Evolutionary conservation across 2,888 invertebrate species (phyloP).

Genomic region (Cremastinae sp.): DNA sequence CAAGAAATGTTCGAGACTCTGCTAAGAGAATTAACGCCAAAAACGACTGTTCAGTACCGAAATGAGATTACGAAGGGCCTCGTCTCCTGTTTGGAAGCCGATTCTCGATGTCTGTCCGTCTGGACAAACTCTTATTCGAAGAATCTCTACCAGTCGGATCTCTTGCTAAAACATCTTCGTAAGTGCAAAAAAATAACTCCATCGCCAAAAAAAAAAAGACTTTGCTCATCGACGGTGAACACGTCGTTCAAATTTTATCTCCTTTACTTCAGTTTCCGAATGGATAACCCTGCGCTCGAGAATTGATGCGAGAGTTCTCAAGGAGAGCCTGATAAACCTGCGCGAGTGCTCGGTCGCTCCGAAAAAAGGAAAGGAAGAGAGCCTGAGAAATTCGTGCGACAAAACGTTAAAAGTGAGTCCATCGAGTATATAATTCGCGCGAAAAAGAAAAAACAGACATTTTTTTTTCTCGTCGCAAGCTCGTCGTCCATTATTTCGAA

Average conservation of each 20-base stretch:
- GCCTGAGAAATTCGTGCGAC: constrained; percentile 70
- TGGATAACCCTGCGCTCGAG: constrained; percentile 77
- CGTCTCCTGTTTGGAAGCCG: constrained; percentile 83
- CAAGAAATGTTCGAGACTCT: constrained; percentile 84
- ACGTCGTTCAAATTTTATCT: background rate
- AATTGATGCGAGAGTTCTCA: constrained; percentile 80
- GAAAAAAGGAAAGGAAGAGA: constrained; percentile 80
- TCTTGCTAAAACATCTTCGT: constrained; percentile 83
- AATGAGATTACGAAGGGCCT: constrained; percentile 84
- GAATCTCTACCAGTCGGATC: constrained; percentile 85
- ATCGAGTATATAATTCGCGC: too few species aligned
- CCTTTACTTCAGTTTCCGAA: constrained; percentile 76
- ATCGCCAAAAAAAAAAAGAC: background rate
- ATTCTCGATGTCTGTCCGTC: constrained; percentile 84
- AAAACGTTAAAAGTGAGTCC: constrained; percentile 69
- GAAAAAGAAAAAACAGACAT: too few species aligned
- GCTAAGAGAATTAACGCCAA: constrained; percentile 84
- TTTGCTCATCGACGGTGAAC: too few species aligned
- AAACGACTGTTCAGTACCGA: constrained; percentile 81
- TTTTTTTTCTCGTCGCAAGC: background rate
- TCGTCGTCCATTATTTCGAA: background rate
- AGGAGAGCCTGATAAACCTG: constrained; percentile 81
- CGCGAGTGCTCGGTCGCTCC: constrained; percentile 80
- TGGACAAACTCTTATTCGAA: constrained; percentile 87
- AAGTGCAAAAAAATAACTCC: too few species aligned